Conservation (phyloP, 92 coral and sea anemone species). For the Epizoanthus rinbou region DNA sequence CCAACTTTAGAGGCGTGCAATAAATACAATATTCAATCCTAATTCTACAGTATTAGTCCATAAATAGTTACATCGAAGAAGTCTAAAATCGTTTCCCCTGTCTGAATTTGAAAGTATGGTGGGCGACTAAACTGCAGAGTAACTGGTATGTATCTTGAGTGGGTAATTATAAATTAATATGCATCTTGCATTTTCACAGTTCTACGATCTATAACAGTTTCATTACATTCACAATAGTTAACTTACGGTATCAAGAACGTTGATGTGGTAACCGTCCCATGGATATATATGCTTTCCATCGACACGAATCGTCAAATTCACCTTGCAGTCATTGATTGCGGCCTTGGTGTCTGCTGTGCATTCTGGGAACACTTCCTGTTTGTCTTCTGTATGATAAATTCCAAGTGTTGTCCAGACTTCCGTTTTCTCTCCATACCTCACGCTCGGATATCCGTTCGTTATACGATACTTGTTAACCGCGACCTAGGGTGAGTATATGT, state of each 20-base stretch:
- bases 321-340: not conserved
- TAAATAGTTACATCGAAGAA: too few species aligned
- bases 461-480: not conserved
- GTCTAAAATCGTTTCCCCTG: too few species aligned
- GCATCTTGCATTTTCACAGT: too few species aligned
- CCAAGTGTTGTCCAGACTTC: slow-evolving; percentile 5
- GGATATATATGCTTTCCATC: not conserved
- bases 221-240: too few species aligned
- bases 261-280: not conserved
- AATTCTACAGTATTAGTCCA: too few species aligned
- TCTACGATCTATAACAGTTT: not conserved
- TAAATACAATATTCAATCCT: too few species aligned
- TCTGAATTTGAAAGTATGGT: too few species aligned
- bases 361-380: slow-evolving; percentile 2
- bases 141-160: too few species aligned
- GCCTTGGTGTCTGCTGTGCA: slow-evolving; percentile 20
- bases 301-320: slow-evolving; percentile 6
- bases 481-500: not conserved
- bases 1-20: too few species aligned
- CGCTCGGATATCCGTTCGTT: not conserved
- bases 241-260: not conserved
- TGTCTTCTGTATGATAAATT: not conserved
- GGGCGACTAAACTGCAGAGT: too few species aligned
- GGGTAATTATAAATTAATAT: too few species aligned
- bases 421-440: not conserved